Base-by-base conservation (phyloP, 2,888 invertebrate species). In the Uloborus plumipes region DNA sequence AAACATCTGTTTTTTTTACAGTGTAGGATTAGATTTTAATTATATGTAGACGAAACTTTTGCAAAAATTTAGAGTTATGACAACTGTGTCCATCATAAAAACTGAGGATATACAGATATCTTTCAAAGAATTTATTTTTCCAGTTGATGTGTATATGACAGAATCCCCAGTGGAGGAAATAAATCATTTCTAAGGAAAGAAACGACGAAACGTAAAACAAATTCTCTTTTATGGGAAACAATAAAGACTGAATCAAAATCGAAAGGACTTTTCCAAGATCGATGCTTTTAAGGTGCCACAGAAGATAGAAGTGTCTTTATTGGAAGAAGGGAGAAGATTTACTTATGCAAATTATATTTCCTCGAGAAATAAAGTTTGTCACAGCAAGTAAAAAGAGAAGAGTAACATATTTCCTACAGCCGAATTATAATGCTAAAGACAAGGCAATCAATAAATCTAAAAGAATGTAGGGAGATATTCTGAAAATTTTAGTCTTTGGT, bases 301-400 rank as follows among this genome's bases (percentile, higher is more conserved):
- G n/a, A 55, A 50, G 61, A 59, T 49, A 61, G 61, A 59, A 50
- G 55, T 39, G 47, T 20, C 73, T 31, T 65, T 64, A 65, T 47
- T 65, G 64, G 47, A 49, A 15, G 16, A 22, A 58, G 55, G 55
- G 55, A 47, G 26, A 16, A 58, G 55, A 74, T 74, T 74, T 74
- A 74, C 65, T 74, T 74, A 74, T 74, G 73, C 73, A 65, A 74
- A 74, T 74, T 55, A 65, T 74, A 74, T 74, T 74, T 74, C 55
- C 65, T 55, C 55, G 13, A 62, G 62, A 61, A 62, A 26, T 55
- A 65, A 74, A 31, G 39, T 39, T 39, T 39, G 39, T 39, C 39
- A 39, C 9, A 39, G 39, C 39, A 39, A 39, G 39, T 39, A 39
- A 39, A 39, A 39, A 39, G 39, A 39, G 39, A 39, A 39, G 39